Percentiles rank a stretch among this genome's conserved stretches.
phyloP scores from a whole-genome alignment of 2,888 invertebrate genomes.

The Hydroisotoma schaefferi region DNA sequence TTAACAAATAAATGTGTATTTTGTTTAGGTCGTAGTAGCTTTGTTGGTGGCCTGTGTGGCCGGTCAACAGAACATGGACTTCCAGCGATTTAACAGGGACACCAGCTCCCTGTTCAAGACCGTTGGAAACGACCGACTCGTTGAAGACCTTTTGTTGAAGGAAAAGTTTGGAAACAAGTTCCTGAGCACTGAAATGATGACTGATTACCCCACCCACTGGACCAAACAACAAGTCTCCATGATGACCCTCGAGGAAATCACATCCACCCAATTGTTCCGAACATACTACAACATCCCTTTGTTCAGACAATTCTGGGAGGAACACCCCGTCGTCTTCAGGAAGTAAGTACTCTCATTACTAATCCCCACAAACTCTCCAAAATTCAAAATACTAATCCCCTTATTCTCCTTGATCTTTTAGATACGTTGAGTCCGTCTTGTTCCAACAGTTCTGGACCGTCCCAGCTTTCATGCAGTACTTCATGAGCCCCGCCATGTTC shows the following conservation, averaged over 20 bases:
- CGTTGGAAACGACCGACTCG: background rate
- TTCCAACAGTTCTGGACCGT: conserved; percentile 34
- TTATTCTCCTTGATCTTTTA: no score
- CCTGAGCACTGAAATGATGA: background rate
- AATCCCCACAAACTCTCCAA: no score
- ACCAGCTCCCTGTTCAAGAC: conserved; percentile 13
- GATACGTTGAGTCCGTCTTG: conserved; percentile 24
- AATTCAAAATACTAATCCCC: conserved; percentile 23
- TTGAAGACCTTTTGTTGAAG: background rate
- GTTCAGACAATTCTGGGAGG: conserved; percentile 29
- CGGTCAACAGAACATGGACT: conserved; percentile 18
- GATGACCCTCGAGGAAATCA: conserved; percentile 21
- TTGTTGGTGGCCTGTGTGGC: conserved; percentile 23
- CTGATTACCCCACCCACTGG: no score
- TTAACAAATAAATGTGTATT: no score
- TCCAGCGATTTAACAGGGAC: conserved; percentile 14
- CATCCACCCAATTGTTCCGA: conserved; percentile 17
- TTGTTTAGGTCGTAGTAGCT: conserved; percentile 23
- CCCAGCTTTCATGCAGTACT: conserved; percentile 31
- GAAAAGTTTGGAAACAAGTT: conserved; percentile 3
- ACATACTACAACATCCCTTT: conserved; percentile 25
- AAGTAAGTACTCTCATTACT: no score
- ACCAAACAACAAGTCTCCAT: conserved; percentile 6
- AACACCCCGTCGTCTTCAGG: conserved; percentile 8
- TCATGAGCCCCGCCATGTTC: conserved; percentile 35